Conservation (phyloP, 2,888 invertebrate species). For the Aelia acuminata region DNA sequence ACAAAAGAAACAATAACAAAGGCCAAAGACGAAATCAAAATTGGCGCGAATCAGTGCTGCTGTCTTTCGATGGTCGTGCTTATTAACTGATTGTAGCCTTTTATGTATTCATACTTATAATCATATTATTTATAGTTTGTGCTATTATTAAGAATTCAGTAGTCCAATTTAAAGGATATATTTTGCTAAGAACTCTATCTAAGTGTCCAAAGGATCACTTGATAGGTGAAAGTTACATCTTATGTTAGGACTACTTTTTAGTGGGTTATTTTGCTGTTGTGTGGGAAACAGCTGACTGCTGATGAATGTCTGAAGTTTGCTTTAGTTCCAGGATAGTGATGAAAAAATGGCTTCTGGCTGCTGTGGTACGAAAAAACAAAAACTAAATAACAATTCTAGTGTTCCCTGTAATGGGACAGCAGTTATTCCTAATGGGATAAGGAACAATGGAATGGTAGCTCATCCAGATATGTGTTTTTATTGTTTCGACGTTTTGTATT, state of each 20-base stretch:
- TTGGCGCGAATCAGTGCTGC: conserved; percentile 16
- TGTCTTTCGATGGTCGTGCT: background rate
- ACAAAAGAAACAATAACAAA: conserved; percentile 29
- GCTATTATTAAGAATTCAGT: background rate
- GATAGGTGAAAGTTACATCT: background rate
- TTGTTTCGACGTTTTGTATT: conserved; percentile 98
- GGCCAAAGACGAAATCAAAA: background rate
- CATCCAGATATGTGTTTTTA: conserved; percentile 98
- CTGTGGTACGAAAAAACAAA: conserved; percentile 93
- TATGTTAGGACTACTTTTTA: conserved; percentile 50
- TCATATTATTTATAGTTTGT: background rate
- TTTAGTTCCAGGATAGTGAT: conserved; percentile 22
- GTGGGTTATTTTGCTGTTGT: conserved; percentile 26
- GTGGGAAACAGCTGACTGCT: conserved; percentile 52
- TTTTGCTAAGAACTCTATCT: background rate
- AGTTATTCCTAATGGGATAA: conserved; percentile 64
- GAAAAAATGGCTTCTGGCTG: conserved; percentile 86
- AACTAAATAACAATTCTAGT: conserved; percentile 80
- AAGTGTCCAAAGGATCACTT: background rate
- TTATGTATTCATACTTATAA: background rate
- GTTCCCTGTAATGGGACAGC: conserved; percentile 74
- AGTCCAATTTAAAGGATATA: background rate
- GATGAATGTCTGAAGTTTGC: conserved; percentile 52
- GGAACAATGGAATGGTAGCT: conserved; percentile 76
- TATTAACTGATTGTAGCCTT: background rate